Evolutionary conservation across 2,888 invertebrate genomes (phyloP).

Genomic region (Drosophila bunnanda): DNA sequence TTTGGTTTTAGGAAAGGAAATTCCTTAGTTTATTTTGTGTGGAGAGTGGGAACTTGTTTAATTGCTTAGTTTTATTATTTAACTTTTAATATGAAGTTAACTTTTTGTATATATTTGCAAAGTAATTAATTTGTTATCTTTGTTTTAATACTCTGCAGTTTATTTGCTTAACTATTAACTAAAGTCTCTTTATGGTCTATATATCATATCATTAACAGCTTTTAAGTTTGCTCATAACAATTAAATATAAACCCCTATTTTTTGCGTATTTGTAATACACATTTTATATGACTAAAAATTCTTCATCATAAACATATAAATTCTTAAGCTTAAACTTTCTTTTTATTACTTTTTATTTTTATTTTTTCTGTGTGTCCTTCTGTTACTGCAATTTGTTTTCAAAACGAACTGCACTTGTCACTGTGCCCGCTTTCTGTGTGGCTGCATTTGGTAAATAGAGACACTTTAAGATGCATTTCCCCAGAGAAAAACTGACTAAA

Average conservation of each 20-base stretch:
- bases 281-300: too few relatives aligned
- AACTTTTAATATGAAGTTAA: not conserved
- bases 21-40: not conserved
- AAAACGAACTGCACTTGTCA: slow-evolving; percentile 1
- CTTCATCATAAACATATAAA: too few relatives aligned
- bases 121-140: too few relatives aligned
- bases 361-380: not conserved
- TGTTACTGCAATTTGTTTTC: slow-evolving; percentile 3
- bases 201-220: too few relatives aligned
- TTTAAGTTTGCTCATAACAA: not conserved
- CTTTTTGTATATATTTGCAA: not conserved
- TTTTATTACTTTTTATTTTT: not conserved
- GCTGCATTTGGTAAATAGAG: slow-evolving; percentile 7
- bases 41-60: not conserved
- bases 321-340: not conserved
- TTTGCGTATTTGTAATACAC: too few relatives aligned
- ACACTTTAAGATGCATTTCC: slow-evolving; percentile 13
- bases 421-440: slow-evolving; percentile 4
- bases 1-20: not conserved
- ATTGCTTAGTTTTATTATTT: not conserved
- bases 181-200: fast-evolving
- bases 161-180: not conserved
- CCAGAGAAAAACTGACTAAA: slow-evolving; percentile 9
- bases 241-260: not conserved
- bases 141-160: not conserved